Percentiles rank a stretch among this genome's conserved stretches.
phyloP scores from a whole-genome alignment of 1,140 invertebrate species.

The Nautilus pompilius region DNA sequence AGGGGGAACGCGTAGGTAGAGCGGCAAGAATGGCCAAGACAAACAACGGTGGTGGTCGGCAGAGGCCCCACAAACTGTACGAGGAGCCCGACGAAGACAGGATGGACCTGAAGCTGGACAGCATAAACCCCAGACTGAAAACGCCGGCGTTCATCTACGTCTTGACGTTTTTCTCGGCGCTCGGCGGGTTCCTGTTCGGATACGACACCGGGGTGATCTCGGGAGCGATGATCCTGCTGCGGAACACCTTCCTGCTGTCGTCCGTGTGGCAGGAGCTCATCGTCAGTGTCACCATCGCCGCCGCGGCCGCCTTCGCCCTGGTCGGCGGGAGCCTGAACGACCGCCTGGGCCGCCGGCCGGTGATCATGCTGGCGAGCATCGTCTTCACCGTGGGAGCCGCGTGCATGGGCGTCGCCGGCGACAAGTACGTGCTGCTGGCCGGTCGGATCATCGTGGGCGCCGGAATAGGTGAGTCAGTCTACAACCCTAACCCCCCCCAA shows the following conservation, averaged over 20 bases:
- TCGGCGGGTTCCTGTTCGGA: constrained; percentile 68
- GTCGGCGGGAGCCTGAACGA: constrained; percentile 60
- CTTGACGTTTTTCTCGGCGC: constrained; percentile 48
- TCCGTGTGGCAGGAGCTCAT: constrained; percentile 61
- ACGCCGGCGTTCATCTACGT: constrained; percentile 47
- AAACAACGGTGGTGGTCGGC: constrained; percentile 7
- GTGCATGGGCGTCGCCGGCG: constrained; percentile 59
- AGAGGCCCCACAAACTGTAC: constrained; percentile 34
- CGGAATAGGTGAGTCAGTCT: constrained; percentile 62
- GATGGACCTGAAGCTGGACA: constrained; percentile 44
- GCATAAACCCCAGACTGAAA: constrained; percentile 26
- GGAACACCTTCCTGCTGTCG: constrained; percentile 55
- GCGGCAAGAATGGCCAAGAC: neutral
- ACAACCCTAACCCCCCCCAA: too few relatives aligned
- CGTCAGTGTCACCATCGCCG: constrained; percentile 56
- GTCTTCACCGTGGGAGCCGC: constrained; percentile 62
- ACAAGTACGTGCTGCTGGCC: constrained; percentile 58
- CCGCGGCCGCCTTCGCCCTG: constrained; percentile 60
- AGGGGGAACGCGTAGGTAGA: neutral
- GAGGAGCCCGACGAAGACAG: constrained; percentile 41
- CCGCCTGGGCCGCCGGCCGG: constrained; percentile 59
- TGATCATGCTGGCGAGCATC: constrained; percentile 61
- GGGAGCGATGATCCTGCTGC: constrained; percentile 63
- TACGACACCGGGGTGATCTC: constrained; percentile 69
- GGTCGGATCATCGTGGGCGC: constrained; percentile 63